Percentiles rank a stretch among this genome's conserved stretches.
phyloP scores from a whole-genome alignment of 2,113 vertebrate species.

The Sinocyclocheilus maitianheensis region DNA sequence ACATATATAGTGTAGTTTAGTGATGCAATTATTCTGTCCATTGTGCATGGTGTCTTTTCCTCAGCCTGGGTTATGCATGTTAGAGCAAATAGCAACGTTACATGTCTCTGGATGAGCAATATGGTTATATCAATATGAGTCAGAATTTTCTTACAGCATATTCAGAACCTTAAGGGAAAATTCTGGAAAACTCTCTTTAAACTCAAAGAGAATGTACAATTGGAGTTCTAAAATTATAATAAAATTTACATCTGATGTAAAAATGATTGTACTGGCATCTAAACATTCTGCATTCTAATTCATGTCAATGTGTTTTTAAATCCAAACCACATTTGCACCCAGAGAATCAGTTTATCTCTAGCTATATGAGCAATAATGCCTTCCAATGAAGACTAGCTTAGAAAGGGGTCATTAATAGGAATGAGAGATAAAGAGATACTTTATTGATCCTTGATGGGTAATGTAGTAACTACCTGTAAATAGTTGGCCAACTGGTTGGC shows the following conservation, averaged over 20 bases:
- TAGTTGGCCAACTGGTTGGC: not conserved
- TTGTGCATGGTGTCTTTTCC: conserved; percentile 8
- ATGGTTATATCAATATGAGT: not conserved
- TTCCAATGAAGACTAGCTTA: not conserved
- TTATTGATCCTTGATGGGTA: not conserved
- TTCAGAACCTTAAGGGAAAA: not conserved
- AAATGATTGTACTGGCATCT: conserved; percentile 61
- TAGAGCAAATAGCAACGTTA: not conserved
- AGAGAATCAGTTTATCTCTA: conserved; percentile 70
- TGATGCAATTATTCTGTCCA: conserved; percentile 44
- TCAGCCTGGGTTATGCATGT: not conserved
- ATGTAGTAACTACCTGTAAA: not conserved
- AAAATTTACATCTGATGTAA: no score
- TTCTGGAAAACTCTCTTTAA: not conserved
- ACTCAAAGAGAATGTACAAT: conserved; percentile 15
- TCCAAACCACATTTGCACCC: conserved; percentile 69
- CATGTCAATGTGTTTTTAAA: not conserved
- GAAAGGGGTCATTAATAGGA: not conserved
- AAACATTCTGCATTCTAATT: conserved; percentile 64
- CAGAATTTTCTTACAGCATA: not conserved
- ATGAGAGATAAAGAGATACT: not conserved
- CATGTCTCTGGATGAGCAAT: not conserved
- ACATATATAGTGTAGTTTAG: conserved; percentile 17
- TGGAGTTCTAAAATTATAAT: no score
- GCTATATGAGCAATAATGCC: conserved; percentile 61